phyloP scores from a whole-genome alignment of 1,140 invertebrate genomes.

The Radopholus similis region DNA sequence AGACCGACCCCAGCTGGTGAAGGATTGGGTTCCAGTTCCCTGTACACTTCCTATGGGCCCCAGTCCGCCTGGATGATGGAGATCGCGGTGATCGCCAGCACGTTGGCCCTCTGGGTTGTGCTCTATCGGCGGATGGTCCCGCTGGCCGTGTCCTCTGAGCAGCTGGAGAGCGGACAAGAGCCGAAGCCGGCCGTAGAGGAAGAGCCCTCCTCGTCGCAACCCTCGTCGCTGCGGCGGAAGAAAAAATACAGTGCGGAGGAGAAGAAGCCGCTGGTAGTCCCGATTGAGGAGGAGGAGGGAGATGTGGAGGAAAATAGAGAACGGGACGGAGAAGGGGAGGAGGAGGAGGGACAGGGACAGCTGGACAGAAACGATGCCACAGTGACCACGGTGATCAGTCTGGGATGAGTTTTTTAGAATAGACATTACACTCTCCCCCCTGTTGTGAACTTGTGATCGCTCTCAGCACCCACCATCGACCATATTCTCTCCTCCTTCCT shows the following conservation, averaged over 20 bases:
- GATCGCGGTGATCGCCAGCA: conserved; percentile 22
- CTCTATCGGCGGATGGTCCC: conserved; percentile 28
- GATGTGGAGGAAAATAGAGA: not conserved
- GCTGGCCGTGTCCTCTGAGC: not conserved
- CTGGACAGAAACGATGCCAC: conserved; percentile 5
- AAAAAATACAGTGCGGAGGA: not conserved
- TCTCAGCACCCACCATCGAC: too few species aligned
- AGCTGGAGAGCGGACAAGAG: not conserved
- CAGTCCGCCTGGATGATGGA: conserved; percentile 19
- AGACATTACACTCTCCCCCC: not conserved
- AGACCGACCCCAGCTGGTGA: not conserved
- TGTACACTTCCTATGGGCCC: conserved; percentile 33
- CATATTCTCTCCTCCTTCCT: too few species aligned
- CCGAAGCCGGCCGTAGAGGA: too few species aligned
- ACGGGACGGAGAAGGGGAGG: not conserved
- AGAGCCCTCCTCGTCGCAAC: too few species aligned
- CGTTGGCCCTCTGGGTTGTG: conserved; percentile 31
- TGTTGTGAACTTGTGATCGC: not conserved
- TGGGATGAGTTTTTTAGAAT: not conserved
- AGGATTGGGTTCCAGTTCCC: conserved; percentile 28
- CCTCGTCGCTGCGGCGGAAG: too few species aligned
- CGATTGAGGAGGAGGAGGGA: not conserved
- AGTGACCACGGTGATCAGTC: conserved; percentile 12
- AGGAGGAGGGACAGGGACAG: not conserved
- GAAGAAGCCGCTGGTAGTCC: conserved; percentile 10